Base-by-base conservation (phyloP, 2,888 invertebrate species). In the Amphipyra berbera region DNA sequence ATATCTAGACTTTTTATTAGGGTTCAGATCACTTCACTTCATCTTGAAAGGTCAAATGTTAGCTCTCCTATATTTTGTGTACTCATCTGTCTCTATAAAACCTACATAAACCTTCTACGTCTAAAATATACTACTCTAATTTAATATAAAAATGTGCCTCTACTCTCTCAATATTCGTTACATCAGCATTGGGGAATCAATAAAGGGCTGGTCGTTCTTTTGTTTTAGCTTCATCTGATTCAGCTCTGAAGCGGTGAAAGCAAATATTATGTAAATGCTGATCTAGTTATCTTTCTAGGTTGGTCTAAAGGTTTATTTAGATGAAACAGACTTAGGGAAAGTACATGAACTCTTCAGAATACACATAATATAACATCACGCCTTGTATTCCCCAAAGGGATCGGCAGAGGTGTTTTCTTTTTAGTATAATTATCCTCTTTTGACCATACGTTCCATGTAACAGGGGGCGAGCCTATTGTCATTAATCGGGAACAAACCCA, bases 181-280 rank as follows among this genome's bases (percentile, higher is more conserved):
- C 46, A 52, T 61, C 52, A 61, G 45, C 42, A 52, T 68, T 42
- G 27, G 9, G 49, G 41, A 63, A 67, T 61, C 73, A 76, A 73
- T 67, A 70, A 38, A 2, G 8, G 7, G 7, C n/a, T 12, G 15
- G 15, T 15, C 12, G 30, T 37, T 27, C 12, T 41, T 48, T 60
- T 77, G 42, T 55, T 63, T 57, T 59, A 40, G 21, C 21, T 21
- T 44, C 46, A 41, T 10, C 33, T 49, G 63, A 77, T 58, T 62
- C 54, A 49, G 52, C 47, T 33, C 21, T 40, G 6, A 56, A 44
- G 52, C 60, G 56, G 48, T 56, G 42, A 42, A 56, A 13, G 55
- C 38, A 41, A 68, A 64, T 52, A 49, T 46, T 64, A 76, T 60
- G 67, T 54, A 70, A 57, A 76, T 63, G 12, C 13, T 40, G 41